Percentiles rank a stretch among this genome's conserved stretches.
phyloP scores from a whole-genome alignment of 2,797 vertebrate genomes.

The Crocidura indochinensis region DNA sequence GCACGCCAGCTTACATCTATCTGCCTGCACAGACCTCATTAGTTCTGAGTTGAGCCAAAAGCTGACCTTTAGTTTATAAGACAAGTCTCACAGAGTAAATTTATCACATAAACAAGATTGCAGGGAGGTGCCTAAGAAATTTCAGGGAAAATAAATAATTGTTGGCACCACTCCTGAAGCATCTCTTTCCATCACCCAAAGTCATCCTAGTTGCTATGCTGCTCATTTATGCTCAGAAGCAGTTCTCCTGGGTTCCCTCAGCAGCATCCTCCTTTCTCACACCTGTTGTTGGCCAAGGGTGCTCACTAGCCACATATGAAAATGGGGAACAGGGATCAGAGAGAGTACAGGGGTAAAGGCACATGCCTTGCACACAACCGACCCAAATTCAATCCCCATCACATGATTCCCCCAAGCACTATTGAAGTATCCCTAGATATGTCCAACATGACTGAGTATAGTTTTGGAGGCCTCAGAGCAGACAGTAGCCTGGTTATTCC shows the following conservation, averaged over 20 bases:
- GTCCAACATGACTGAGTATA: no score
- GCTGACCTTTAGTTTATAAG: constrained; percentile 49
- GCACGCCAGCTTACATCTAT: background rate
- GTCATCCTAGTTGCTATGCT: background rate
- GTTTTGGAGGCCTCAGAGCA: no score
- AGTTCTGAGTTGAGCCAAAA: background rate
- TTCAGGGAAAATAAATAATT: constrained; percentile 54
- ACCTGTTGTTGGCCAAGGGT: background rate
- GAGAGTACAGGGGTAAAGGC: no score
- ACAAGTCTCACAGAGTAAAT: constrained; percentile 51
- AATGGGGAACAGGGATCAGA: background rate
- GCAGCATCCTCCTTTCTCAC: background rate
- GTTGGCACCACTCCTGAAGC: background rate
- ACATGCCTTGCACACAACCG: no score
- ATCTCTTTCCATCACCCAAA: no score
- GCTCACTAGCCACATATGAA: background rate
- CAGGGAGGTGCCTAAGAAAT: background rate
- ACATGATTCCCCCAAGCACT: no score
- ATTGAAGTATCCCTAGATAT: no score
- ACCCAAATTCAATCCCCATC: no score
- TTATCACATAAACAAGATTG: constrained; percentile 42
- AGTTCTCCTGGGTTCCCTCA: background rate
- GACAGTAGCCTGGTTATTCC: no score
- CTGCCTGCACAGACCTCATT: constrained; percentile 40
- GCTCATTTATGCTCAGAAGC: background rate